Percentiles rank a stretch among this genome's conserved stretches.
Evolutionary conservation across 2,113 vertebrate species (phyloP).

Genomic region (Castor canadensis): DNA sequence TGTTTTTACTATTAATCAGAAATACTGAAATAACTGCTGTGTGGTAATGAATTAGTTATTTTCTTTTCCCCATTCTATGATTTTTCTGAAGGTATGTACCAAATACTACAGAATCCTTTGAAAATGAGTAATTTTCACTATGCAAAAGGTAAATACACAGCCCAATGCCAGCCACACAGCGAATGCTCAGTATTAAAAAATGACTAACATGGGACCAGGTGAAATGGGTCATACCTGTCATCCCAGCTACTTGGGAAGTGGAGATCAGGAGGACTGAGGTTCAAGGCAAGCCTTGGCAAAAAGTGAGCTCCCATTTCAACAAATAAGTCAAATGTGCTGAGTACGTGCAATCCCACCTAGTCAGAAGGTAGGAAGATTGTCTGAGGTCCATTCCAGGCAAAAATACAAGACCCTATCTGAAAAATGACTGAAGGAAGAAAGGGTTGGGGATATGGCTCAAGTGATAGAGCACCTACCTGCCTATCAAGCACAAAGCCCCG

Average conservation of each 20-base stretch:
- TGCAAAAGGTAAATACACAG: not conserved
- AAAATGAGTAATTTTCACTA: not conserved
- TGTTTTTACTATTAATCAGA: too few species aligned
- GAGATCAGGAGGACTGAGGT: not conserved
- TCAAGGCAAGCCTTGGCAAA: not conserved
- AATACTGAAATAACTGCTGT: not conserved
- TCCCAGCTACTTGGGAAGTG: not conserved
- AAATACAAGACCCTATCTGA: not conserved
- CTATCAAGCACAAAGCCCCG: too few species aligned
- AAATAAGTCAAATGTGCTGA: too few species aligned
- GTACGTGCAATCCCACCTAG: too few species aligned
- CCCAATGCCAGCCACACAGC: not conserved
- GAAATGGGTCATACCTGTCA: not conserved
- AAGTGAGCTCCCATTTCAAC: too few species aligned
- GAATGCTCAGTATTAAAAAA: not conserved
- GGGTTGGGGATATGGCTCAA: too few species aligned
- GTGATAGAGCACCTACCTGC: too few species aligned
- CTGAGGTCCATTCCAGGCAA: not conserved
- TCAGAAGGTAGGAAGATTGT: too few species aligned
- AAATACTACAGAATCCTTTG: not conserved
- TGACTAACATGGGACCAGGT: not conserved
- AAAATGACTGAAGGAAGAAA: not conserved
- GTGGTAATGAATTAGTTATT: not conserved
- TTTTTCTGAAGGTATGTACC: not conserved
- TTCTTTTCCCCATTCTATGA: slow-evolving; percentile 5